These are phyloP conservation scores for Eutrigla gurnardus DNA, from an alignment of 2,797 vertebrate species.

Conservation along the genomic window DNA sequence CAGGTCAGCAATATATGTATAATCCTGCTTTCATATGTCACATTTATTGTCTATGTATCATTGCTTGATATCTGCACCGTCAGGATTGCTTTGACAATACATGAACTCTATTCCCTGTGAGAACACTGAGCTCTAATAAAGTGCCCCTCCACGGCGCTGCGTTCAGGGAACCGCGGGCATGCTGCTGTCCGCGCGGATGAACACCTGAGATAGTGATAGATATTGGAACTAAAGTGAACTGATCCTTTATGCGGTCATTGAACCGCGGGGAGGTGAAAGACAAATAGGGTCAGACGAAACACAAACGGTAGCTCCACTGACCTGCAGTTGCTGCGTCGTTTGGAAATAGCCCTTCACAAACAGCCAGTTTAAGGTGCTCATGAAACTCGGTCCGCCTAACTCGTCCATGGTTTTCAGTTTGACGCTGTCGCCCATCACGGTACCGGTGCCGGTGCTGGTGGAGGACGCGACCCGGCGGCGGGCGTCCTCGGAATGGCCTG, in stretches of 20 bases:
- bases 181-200: too few species aligned
- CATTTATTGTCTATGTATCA: too few species aligned
- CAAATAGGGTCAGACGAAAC: neutral
- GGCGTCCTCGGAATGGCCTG: fast-evolving
- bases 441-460: neutral
- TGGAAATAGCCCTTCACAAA: slow-evolving; percentile 82
- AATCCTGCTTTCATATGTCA: too few species aligned
- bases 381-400: slow-evolving; percentile 75
- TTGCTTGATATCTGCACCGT: too few species aligned
- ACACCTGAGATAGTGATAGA: too few species aligned
- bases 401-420: slow-evolving; percentile 77
- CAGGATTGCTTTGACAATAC: too few species aligned
- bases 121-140: too few species aligned
- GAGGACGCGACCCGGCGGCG: slow-evolving; percentile 29
- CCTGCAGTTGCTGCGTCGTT: slow-evolving; percentile 82
- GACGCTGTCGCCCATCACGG: neutral
- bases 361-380: slow-evolving; percentile 79
- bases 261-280: neutral
- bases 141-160: too few species aligned
- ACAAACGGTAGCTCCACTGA: slow-evolving; percentile 34
- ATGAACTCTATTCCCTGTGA: too few species aligned
- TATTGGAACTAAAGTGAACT: neutral
- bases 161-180: too few species aligned
- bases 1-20: too few species aligned
- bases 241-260: neutral